phyloP scores from a whole-genome alignment of 2,113 vertebrate genomes.

The Bubo blakistoni region DNA sequence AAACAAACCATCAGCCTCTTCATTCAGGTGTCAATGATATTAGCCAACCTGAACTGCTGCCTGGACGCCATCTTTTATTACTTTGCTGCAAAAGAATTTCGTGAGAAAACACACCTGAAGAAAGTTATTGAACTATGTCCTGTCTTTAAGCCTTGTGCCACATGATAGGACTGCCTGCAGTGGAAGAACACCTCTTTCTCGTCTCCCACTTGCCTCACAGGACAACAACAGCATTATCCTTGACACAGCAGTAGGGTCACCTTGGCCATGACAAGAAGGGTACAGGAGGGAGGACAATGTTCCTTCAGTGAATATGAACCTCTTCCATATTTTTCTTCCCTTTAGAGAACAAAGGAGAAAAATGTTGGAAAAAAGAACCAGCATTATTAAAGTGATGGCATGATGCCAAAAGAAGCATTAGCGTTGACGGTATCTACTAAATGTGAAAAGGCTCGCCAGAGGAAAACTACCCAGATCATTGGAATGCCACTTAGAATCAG shows the following conservation, averaged over 20 bases:
- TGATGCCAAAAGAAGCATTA: slow-evolving; percentile 7
- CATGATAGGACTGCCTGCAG: not conserved
- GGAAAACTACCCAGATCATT: not conserved
- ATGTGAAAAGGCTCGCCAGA: not conserved
- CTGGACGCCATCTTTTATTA: slow-evolving; percentile 91
- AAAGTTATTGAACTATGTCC: not conserved
- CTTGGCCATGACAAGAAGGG: not conserved
- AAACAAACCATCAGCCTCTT: slow-evolving; percentile 79
- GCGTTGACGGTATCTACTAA: not conserved
- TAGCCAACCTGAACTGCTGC: slow-evolving; percentile 90
- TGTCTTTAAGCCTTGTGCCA: not conserved
- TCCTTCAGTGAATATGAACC: not conserved
- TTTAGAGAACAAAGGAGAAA: not conserved
- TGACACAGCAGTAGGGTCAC: not conserved
- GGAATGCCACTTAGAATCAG: not conserved
- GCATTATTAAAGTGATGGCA: not conserved
- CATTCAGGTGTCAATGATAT: slow-evolving; percentile 79
- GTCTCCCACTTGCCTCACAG: not conserved
- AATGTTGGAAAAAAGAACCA: not conserved
- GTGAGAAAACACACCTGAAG: not conserved
- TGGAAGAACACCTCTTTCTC: not conserved
- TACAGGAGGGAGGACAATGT: not conserved
- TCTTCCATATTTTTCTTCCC: not conserved
- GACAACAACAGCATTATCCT: not conserved
- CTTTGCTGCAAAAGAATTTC: slow-evolving; percentile 82